phyloP scores from a whole-genome alignment of 2,113 vertebrate genomes.

The Sebastes fasciatus region DNA sequence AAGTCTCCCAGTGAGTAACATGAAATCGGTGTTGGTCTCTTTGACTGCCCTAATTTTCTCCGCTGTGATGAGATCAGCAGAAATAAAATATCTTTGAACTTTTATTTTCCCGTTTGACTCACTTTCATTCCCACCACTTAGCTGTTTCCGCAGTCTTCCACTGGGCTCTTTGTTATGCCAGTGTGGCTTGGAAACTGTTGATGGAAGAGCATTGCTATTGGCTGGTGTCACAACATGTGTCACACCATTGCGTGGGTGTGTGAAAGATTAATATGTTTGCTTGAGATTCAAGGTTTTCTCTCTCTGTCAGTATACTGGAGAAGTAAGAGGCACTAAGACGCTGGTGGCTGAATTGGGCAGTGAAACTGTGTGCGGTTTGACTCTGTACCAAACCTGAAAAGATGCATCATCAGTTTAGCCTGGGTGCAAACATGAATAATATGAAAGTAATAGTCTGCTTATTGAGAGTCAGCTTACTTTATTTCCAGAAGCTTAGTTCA shows the following conservation, averaged over 20 bases:
- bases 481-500: background rate
- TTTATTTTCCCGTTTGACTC: constrained; percentile 32
- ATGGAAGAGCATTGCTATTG: constrained; percentile 46
- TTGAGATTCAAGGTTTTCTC: constrained; percentile 34
- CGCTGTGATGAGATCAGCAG: constrained; percentile 30
- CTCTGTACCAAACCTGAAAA: background rate
- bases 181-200: constrained; percentile 35
- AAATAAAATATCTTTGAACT: constrained; percentile 36
- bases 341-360: background rate
- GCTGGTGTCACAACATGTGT: constrained; percentile 37
- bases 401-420: background rate
- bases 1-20: background rate
- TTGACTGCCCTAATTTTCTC: constrained; percentile 16
- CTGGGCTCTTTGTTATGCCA: constrained; percentile 40
- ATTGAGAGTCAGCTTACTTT: constrained; percentile 1
- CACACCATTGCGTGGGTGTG: constrained; percentile 12
- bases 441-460: background rate
- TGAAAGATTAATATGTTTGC: constrained; percentile 46
- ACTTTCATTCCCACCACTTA: constrained; percentile 32
- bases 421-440: background rate
- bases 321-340: background rate
- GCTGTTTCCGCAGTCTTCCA: constrained; percentile 9
- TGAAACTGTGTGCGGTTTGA: constrained; percentile 21
- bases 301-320: constrained; percentile 3
- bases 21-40: background rate